Evolutionary conservation across 2,797 vertebrate genomes (phyloP), one percentile per base, ranked within the genome.

Genomic region (Astyanax mexicanus): DNA sequence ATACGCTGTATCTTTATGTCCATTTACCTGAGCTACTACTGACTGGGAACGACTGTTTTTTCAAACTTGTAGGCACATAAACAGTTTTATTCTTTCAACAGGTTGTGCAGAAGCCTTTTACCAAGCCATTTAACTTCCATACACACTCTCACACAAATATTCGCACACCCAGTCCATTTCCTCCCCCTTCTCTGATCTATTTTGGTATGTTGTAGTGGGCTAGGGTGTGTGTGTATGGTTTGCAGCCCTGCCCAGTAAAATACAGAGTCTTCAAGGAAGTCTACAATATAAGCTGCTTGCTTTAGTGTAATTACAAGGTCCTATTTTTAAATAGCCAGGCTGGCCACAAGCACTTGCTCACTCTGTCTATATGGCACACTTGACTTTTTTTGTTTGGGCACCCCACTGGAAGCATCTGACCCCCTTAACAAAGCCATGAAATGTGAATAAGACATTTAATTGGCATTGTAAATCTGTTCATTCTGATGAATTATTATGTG

Each of bases 231-330:
- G 86, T 88, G 83, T 15, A 67, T 76, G 88, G 75, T 92, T 88
- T 89, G 86, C 85, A 66, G 91, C 92, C 93, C 92, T 86, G 92
- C 93, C 92, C 91, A 89, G 90, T 91, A 94, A 93, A 94, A 90
- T 94, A 93, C 89, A 93, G 92, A 92, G 88, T 90, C 88, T 91
- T 90, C 80, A 89, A 92, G 92, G 90, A 93, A 93, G 91, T 92
- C 91, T 89, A 88, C 91, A 89, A 84, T 92, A 92, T 92, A 94
- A 92, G 89, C 90, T 89, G 89, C 88, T 82, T 66, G 87, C 90
- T 93, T 93, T 90, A 93, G 90, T 92, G 91, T 94, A 94, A 94
- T 94, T 93, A 94, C 89, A 92, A 93, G 91, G 82, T 93, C 90
- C 91, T 83, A 73, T 81, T 91, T 92, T 92, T 91, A 93, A 93